phyloP scores from a whole-genome alignment of 2,888 invertebrate genomes.

The Drosophila meridiana region DNA sequence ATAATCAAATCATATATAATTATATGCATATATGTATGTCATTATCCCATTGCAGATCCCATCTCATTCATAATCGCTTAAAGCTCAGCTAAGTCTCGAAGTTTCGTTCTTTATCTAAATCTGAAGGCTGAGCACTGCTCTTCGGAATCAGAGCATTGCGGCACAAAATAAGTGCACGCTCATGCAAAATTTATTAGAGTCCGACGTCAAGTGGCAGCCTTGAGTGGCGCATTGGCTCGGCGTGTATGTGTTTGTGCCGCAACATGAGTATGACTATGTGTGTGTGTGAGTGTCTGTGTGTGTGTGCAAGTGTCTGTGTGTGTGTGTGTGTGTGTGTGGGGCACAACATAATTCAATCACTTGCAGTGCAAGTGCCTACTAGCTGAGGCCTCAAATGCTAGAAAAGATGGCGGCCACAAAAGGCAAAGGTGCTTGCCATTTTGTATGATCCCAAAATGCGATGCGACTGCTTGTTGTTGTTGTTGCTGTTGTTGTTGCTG shows the following conservation, averaged over 20 bases:
- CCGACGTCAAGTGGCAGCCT: slow-evolving; percentile 42
- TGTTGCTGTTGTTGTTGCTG: background rate
- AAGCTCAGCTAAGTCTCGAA: background rate
- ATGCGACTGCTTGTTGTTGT: slow-evolving; percentile 5
- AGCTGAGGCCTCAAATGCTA: slow-evolving; percentile 41
- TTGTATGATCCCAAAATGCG: slow-evolving; percentile 26
- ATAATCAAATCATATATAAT: no score
- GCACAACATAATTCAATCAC: slow-evolving; percentile 77
- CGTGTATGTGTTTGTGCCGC: background rate
- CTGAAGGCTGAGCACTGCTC: background rate
- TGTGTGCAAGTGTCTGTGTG: background rate
- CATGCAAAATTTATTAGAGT: slow-evolving; percentile 68
- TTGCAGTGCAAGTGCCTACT: slow-evolving; percentile 59
- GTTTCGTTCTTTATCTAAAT: background rate
- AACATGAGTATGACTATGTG: background rate
- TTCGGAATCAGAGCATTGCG: slow-evolving; percentile 35
- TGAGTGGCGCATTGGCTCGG: slow-evolving; percentile 17
- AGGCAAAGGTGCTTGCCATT: slow-evolving; percentile 29
- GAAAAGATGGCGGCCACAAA: slow-evolving; percentile 14
- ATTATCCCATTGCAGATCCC: no score
- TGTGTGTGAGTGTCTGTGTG: background rate
- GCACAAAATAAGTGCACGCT: slow-evolving; percentile 60
- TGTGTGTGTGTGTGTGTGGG: slow-evolving; percentile 11
- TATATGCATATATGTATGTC: no score
- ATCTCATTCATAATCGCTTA: background rate